A percentile compares a stretch with the other conserved stretches of the same genome.
phyloP scores from a whole-genome alignment of 2,888 invertebrate genomes.

The Drosophila pseudotakahashii region DNA sequence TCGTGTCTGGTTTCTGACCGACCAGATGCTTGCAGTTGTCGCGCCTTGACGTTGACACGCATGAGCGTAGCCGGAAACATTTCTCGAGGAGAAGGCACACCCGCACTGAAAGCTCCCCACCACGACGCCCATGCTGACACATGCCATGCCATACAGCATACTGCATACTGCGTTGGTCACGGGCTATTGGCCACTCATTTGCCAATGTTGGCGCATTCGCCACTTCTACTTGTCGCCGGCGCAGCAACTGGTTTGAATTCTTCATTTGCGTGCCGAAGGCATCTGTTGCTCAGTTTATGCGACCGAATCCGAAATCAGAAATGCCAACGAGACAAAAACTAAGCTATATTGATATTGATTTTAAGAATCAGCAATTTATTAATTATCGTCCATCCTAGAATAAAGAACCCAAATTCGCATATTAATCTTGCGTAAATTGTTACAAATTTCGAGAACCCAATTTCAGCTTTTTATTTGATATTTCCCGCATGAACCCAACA shows the following conservation, averaged over 20 bases:
- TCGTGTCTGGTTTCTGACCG: slow-evolving; percentile 24
- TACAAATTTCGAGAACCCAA: not conserved
- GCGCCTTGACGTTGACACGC: slow-evolving; percentile 65
- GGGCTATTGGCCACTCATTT: slow-evolving; percentile 53
- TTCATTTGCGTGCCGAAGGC: slow-evolving; percentile 71
- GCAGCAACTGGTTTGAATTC: slow-evolving; percentile 71
- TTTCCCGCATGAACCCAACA: slow-evolving; percentile 9
- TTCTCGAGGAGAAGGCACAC: slow-evolving; percentile 10
- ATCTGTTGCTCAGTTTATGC: slow-evolving; percentile 23
- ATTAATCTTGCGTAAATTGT: too few species aligned
- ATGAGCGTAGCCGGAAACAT: slow-evolving; percentile 46
- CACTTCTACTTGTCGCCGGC: slow-evolving; percentile 59
- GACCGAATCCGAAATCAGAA: not conserved
- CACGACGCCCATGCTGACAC: slow-evolving; percentile 19
- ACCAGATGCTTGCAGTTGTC: slow-evolving; percentile 61
- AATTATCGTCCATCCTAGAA: too few species aligned
- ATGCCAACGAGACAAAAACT: not conserved
- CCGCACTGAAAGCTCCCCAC: slow-evolving; percentile 2
- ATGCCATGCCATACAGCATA: slow-evolving; percentile 25
- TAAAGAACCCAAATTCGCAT: too few species aligned
- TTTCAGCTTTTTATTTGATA: not conserved
- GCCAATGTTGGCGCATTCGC: slow-evolving; percentile 54
- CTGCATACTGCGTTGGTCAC: slow-evolving; percentile 14
- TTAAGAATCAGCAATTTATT: too few species aligned
- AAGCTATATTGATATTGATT: too few species aligned